Conservation (phyloP, 2,888 invertebrate genomes). For the Philhelius pedissequus region DNA sequence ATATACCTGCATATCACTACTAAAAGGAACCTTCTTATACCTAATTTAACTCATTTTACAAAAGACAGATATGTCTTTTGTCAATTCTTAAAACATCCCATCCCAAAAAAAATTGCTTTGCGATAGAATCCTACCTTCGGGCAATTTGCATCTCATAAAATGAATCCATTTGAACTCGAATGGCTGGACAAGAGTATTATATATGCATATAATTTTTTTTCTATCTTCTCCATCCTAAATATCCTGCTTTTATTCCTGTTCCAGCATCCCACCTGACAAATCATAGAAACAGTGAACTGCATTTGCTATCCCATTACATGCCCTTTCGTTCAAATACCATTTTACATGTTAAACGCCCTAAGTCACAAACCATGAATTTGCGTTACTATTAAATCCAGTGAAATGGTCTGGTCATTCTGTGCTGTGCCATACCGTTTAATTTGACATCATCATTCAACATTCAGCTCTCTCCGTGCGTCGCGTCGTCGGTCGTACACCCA, state of each 20-base stretch:
- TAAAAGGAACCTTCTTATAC: background rate
- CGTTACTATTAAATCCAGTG: constrained; percentile 42
- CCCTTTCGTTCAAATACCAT: constrained; percentile 11
- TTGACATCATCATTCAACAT: constrained; percentile 50
- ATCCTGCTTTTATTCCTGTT: background rate
- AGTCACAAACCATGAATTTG: constrained; percentile 58
- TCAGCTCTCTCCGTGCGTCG: background rate
- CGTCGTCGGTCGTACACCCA: background rate
- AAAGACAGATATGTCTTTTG: background rate
- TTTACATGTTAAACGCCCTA: constrained; percentile 49
- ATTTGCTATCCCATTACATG: constrained; percentile 20
- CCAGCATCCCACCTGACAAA: background rate
- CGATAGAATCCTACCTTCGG: background rate
- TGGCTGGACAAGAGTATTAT: background rate
- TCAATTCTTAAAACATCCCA: background rate
- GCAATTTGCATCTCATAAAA: constrained; percentile 6
- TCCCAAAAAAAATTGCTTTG: background rate
- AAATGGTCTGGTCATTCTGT: constrained; percentile 51
- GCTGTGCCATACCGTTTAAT: constrained; percentile 38
- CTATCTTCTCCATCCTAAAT: background rate
- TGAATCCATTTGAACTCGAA: background rate
- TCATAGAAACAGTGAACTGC: constrained; percentile 13
- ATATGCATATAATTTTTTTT: too few species aligned
- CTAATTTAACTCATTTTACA: background rate
- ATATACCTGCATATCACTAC: background rate